These are phyloP conservation scores for Hyles euphorbiae DNA, from an alignment of 1,140 invertebrate genomes.

Conservation along the genomic window DNA sequence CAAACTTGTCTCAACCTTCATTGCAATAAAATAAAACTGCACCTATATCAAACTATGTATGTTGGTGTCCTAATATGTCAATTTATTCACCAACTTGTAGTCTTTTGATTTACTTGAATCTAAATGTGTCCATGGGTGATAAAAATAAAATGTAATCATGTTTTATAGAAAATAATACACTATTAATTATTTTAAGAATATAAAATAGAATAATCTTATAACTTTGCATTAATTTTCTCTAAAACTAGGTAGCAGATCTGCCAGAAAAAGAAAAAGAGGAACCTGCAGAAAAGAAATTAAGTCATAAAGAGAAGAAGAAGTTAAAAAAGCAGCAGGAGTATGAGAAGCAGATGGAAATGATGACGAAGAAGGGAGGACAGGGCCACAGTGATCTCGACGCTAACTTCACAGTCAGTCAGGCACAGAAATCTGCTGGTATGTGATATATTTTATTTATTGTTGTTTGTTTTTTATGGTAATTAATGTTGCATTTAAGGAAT, in stretches of 20 bases:
- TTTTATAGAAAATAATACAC: too few species aligned
- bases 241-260: conserved; percentile 21
- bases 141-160: too few species aligned
- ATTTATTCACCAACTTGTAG: too few species aligned
- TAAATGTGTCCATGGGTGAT: too few species aligned
- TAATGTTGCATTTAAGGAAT: not conserved
- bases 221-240: conserved; percentile 1
- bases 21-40: too few species aligned
- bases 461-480: not conserved
- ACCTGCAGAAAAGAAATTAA: conserved; percentile 82
- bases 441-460: not conserved
- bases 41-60: too few species aligned
- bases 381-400: conserved; percentile 92
- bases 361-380: conserved; percentile 91
- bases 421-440: conserved; percentile 86
- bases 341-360: conserved; percentile 91
- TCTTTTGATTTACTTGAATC: too few species aligned
- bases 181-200: conserved; percentile 6
- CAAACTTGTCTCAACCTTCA: too few species aligned
- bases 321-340: conserved; percentile 95
- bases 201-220: conserved; percentile 6
- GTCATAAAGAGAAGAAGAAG: conserved; percentile 97
- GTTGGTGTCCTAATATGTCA: too few species aligned
- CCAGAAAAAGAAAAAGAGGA: conserved; percentile 37
- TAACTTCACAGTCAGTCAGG: conserved; percentile 97